These are phyloP conservation scores for Drosophila tsacasi DNA, from an alignment of 1,140 invertebrate genomes.

Conservation along the genomic window DNA sequence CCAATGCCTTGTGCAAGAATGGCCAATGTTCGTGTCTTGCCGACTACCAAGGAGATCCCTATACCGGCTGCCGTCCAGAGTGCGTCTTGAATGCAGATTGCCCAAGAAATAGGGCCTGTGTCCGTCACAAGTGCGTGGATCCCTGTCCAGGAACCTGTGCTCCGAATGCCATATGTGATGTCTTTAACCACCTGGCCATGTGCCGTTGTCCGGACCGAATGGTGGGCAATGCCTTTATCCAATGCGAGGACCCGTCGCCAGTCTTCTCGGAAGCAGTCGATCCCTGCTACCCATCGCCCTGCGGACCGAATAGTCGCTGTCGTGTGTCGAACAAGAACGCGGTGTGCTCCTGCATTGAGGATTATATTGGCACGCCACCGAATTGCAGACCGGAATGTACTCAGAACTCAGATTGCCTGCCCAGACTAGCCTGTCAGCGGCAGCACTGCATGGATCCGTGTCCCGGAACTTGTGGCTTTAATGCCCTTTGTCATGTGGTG, in stretches of 20 bases:
- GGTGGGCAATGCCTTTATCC: conserved; percentile 80
- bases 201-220: conserved; percentile 88
- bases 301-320: conserved; percentile 87
- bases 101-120: conserved; percentile 87
- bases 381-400: conserved; percentile 93
- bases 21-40: conserved; percentile 86
- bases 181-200: conserved; percentile 89
- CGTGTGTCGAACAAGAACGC: conserved; percentile 86
- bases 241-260: conserved; percentile 77
- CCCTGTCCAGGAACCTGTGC: conserved; percentile 90
- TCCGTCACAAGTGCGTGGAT: conserved; percentile 88
- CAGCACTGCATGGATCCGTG: conserved; percentile 91
- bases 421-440: conserved; percentile 91
- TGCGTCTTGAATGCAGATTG: conserved; percentile 86
- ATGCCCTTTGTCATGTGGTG: conserved; percentile 91
- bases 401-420: conserved; percentile 92
- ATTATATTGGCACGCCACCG: conserved; percentile 89
- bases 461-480: conserved; percentile 90
- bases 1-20: conserved; percentile 88
- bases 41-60: conserved; percentile 88
- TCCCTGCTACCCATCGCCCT: conserved; percentile 88
- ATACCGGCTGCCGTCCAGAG: conserved; percentile 80
- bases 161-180: conserved; percentile 88
- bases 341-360: conserved; percentile 88
- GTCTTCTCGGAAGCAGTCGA: conserved; percentile 73